These are phyloP conservation scores for Gymnoscelis rufifasciata DNA, from an alignment of 2,888 invertebrate genomes.

Conservation along the genomic window DNA sequence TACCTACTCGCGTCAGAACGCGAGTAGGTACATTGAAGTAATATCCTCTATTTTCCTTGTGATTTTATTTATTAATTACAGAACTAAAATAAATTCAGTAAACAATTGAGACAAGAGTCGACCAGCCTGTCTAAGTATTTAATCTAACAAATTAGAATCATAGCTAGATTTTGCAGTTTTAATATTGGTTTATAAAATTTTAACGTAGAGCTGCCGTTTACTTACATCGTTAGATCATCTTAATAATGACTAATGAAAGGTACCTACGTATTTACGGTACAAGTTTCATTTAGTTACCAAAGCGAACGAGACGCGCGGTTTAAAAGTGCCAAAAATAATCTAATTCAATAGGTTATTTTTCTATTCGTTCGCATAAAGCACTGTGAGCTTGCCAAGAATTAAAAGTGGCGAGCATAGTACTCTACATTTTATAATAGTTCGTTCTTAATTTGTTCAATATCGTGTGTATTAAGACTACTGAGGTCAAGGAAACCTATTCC, in stretches of 20 bases:
- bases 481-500: too few species aligned
- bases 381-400: slow-evolving; percentile 33
- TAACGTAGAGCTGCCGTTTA: slow-evolving; percentile 1
- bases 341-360: slow-evolving; percentile 3
- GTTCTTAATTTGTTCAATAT: too few species aligned
- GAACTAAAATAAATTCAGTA: too few species aligned
- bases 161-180: background rate
- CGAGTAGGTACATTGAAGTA: too few species aligned
- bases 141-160: background rate
- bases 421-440: background rate
- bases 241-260: background rate
- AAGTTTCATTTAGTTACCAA: background rate
- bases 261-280: background rate
- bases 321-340: slow-evolving; percentile 5
- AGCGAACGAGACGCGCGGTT: background rate
- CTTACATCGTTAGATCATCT: background rate
- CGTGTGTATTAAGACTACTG: too few species aligned
- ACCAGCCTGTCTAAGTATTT: too few species aligned
- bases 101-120: too few species aligned
- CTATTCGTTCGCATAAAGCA: slow-evolving; percentile 5
- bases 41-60: too few species aligned
- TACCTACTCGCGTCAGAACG: too few species aligned
- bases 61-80: too few species aligned
- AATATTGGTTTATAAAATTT: background rate
- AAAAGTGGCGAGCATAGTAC: background rate